These are phyloP conservation scores for Sitophilus oryzae DNA, from an alignment of 1,140 invertebrate species.

Conservation along the genomic window DNA sequence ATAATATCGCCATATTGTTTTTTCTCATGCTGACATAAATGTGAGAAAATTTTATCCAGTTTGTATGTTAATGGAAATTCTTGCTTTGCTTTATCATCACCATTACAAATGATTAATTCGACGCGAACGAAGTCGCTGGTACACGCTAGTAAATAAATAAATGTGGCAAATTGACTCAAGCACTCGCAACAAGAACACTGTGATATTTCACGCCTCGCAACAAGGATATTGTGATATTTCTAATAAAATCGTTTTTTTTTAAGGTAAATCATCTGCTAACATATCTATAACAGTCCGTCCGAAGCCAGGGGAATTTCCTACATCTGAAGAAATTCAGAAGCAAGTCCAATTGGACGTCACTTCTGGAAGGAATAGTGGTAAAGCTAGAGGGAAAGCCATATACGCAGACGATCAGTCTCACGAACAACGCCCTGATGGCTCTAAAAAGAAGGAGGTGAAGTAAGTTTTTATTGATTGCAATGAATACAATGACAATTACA, in stretches of 20 bases:
- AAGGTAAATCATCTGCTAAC: constrained; percentile 59
- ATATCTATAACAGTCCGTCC: constrained; percentile 67
- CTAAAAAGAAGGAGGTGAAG: constrained; percentile 46
- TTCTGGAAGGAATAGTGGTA: constrained; percentile 29
- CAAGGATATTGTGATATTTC: neutral
- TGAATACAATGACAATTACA: too few species aligned
- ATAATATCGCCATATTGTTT: too few species aligned
- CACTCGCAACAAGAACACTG: too few species aligned
- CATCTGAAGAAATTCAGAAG: constrained; percentile 66
- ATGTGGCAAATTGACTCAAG: too few species aligned
- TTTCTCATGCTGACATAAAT: too few species aligned
- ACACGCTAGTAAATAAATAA: too few species aligned
- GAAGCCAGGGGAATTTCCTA: constrained; percentile 68
- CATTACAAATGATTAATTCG: too few species aligned
- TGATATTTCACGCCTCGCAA: too few species aligned
- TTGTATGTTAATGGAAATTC: too few species aligned
- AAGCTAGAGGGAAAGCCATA: constrained; percentile 34
- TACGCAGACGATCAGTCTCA: constrained; percentile 58
- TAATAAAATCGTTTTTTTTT: neutral
- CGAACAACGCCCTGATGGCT: constrained; percentile 49
- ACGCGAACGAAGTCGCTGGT: too few species aligned
- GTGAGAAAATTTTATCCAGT: too few species aligned
- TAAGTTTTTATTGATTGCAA: constrained; percentile 4
- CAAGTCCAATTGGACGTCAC: constrained; percentile 41
- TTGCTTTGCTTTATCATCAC: too few species aligned